These are phyloP conservation scores for Drosophila ficusphila DNA, from an alignment of 1,140 invertebrate species.

Conservation along the genomic window DNA sequence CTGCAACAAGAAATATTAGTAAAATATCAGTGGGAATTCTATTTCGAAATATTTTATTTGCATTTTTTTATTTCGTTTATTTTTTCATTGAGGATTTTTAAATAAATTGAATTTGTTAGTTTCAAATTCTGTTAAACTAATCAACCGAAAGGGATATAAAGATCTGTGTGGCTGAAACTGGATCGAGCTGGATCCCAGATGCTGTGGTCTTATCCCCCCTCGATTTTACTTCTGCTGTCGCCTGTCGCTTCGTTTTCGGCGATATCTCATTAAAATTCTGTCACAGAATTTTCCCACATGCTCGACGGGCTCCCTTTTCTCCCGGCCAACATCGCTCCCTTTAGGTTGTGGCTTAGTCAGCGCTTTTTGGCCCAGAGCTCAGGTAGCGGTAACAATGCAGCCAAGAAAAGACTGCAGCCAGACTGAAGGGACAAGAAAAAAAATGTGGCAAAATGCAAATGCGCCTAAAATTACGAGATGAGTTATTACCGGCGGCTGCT, in stretches of 20 bases:
- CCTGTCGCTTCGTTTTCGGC: slow-evolving; percentile 19
- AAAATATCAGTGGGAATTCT: no score
- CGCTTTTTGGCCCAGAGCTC: slow-evolving; percentile 45
- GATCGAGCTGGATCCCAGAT: slow-evolving; percentile 30
- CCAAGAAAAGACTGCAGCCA: slow-evolving; percentile 1
- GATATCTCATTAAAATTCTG: slow-evolving; percentile 79
- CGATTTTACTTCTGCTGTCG: slow-evolving; percentile 19
- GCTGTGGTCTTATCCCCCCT: not conserved
- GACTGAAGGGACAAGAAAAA: not conserved
- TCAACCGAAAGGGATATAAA: not conserved
- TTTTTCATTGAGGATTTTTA: no score
- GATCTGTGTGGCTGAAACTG: slow-evolving; percentile 37
- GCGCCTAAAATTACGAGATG: slow-evolving; percentile 65
- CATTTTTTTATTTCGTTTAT: no score
- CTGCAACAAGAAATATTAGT: no score
- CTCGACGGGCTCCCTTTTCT: slow-evolving; percentile 50
- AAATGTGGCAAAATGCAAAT: slow-evolving; percentile 66
- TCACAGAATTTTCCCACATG: slow-evolving; percentile 38
- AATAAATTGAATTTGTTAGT: no score
- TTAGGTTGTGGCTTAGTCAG: slow-evolving; percentile 52
- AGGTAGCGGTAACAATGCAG: slow-evolving; percentile 30
- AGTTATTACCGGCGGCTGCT: slow-evolving; percentile 48
- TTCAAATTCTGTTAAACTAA: not conserved
- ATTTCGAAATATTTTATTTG: no score
- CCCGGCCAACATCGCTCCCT: slow-evolving; percentile 3